Evolutionary conservation across 2,797 vertebrate species (phyloP).

Genomic region (Tauraco hartlaubi): DNA sequence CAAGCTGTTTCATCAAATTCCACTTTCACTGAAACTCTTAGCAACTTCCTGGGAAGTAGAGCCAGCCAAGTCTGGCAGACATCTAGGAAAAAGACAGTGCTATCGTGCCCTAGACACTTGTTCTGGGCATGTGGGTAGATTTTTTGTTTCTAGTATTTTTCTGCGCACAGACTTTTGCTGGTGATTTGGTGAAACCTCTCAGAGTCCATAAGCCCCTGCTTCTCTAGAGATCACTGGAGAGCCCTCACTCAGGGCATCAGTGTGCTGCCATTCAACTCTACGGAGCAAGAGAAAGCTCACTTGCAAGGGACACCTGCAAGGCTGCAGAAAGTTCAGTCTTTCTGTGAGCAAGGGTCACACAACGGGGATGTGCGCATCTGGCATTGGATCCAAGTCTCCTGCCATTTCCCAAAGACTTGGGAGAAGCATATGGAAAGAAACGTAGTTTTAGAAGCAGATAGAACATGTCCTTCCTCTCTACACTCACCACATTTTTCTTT

Average conservation of each 20-base stretch:
- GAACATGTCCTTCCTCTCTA: background rate
- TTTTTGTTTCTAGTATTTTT: background rate
- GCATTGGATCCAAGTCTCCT: background rate
- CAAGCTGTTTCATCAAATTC: background rate
- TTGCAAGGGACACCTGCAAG: background rate
- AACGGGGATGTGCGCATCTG: background rate
- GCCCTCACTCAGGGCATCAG: background rate
- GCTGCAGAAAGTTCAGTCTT: background rate
- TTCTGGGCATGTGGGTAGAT: background rate
- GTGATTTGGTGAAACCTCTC: background rate
- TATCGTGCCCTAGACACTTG: background rate
- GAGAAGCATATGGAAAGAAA: background rate
- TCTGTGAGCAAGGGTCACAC: background rate
- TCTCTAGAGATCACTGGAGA: background rate
- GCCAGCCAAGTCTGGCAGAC: background rate
- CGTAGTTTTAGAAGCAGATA: background rate
- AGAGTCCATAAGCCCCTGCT: background rate
- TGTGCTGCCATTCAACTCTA: background rate
- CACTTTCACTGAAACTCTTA: background rate
- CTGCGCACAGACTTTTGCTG: background rate
- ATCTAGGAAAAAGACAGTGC: background rate
- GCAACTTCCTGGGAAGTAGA: background rate
- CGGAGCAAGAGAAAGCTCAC: rapidly evolving
- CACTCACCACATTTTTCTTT: background rate
- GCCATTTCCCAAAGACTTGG: rapidly evolving